A percentile compares a stretch with the other conserved stretches of the same genome.
Conservation (phyloP, 2,797 vertebrate species). For the Cynodonichthys magdalenae region DNA sequence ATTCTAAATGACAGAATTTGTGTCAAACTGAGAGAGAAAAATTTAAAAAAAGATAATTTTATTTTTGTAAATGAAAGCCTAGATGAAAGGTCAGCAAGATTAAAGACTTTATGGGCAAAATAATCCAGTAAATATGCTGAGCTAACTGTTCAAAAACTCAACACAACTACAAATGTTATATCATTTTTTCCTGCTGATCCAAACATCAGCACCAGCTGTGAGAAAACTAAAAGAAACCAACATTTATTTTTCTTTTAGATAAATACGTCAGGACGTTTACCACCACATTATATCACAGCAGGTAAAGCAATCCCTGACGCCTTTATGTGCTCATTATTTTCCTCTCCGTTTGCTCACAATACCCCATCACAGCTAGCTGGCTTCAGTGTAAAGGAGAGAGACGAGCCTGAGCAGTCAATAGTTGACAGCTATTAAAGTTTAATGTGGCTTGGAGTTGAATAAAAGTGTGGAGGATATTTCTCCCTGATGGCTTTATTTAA, state of each 20-base stretch:
- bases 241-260: neutral
- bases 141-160: conserved; percentile 5
- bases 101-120: neutral
- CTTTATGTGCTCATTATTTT: conserved; percentile 56
- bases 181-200: too few relatives aligned
- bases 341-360: conserved; percentile 30
- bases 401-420: conserved; percentile 44
- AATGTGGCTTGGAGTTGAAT: conserved; percentile 53
- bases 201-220: neutral
- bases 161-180: neutral
- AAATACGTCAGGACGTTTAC: conserved; percentile 16
- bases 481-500: conserved; percentile 56
- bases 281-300: conserved; percentile 32
- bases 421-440: conserved; percentile 59
- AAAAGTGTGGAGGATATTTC: conserved; percentile 35
- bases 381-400: conserved; percentile 48
- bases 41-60: neutral
- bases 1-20: neutral
- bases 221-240: neutral
- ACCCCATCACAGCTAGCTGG: conserved; percentile 19
- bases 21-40: neutral
- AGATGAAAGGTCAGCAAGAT: neutral
- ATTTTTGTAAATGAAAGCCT: neutral
- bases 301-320: conserved; percentile 24
- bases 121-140: too few relatives aligned